A percentile compares a stretch with the other conserved stretches of the same genome.
These are phyloP conservation scores for Chymomyza caudatula DNA, from an alignment of 2,888 invertebrate species.

Conservation along the genomic window DNA sequence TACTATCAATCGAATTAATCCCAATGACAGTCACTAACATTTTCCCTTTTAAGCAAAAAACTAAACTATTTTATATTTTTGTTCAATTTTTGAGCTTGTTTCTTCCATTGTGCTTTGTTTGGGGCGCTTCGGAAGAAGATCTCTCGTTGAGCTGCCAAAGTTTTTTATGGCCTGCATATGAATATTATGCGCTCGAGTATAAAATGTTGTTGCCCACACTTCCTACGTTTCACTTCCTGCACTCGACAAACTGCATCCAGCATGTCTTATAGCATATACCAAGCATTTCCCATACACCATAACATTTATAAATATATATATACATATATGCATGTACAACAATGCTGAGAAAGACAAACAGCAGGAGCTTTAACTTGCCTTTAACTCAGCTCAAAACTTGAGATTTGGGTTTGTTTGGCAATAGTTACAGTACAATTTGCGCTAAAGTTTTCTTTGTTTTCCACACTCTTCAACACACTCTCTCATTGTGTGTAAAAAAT, in stretches of 20 bases:
- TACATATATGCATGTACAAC: conserved; percentile 49
- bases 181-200: conserved; percentile 74
- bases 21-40: too few species aligned
- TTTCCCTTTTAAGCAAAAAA: too few species aligned
- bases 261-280: conserved; percentile 31
- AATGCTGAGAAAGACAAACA: conserved; percentile 19
- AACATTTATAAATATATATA: conserved; percentile 15
- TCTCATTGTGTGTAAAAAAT: conserved; percentile 44
- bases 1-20: too few species aligned
- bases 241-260: conserved; percentile 47
- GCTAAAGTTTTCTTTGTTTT: conserved; percentile 64
- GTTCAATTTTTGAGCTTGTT: too few species aligned
- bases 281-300: background rate
- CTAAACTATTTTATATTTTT: too few species aligned
- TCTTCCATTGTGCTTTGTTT: background rate
- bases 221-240: conserved; percentile 68
- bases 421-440: conserved; percentile 15
- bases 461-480: conserved; percentile 4
- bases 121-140: conserved; percentile 43
- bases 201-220: conserved; percentile 74
- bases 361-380: conserved; percentile 49
- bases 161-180: conserved; percentile 71
- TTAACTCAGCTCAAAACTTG: conserved; percentile 46
- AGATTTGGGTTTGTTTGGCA: conserved; percentile 4
- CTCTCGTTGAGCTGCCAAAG: conserved; percentile 72